These are phyloP conservation scores for Dipodomys stephensi DNA, from an alignment of 2,113 vertebrate species.

Conservation along the genomic window DNA sequence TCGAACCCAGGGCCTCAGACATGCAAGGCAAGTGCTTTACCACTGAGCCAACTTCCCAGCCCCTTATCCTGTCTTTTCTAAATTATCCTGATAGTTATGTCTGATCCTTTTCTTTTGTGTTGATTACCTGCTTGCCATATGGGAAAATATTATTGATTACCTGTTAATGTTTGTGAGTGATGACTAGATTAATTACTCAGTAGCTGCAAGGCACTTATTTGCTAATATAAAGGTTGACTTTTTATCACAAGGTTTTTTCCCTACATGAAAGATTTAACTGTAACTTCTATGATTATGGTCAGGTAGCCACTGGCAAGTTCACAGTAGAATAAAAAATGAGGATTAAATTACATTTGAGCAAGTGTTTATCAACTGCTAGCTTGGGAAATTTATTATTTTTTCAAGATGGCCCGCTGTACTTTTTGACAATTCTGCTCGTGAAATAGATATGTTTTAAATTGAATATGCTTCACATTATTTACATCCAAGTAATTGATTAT, in stretches of 20 bases:
- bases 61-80: constrained; percentile 13
- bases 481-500: background rate
- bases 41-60: no score
- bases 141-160: constrained; percentile 9
- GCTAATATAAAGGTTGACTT: background rate
- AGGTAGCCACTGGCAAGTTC: background rate
- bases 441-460: background rate
- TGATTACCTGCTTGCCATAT: background rate
- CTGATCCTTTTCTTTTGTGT: background rate
- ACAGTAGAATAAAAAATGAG: background rate
- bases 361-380: constrained; percentile 25
- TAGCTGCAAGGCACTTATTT: background rate
- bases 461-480: background rate
- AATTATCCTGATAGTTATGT: background rate
- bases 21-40: no score
- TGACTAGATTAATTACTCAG: constrained; percentile 7
- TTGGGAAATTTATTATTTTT: constrained; percentile 37
- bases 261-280: background rate
- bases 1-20: no score
- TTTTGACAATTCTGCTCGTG: background rate
- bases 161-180: constrained; percentile 41
- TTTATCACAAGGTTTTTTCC: background rate
- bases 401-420: background rate
- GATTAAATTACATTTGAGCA: no score
- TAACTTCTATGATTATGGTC: background rate